Percentiles rank a stretch among this genome's conserved stretches.
Evolutionary conservation across 2,113 vertebrate genomes (phyloP).

Genomic region (Ochotona princeps): DNA sequence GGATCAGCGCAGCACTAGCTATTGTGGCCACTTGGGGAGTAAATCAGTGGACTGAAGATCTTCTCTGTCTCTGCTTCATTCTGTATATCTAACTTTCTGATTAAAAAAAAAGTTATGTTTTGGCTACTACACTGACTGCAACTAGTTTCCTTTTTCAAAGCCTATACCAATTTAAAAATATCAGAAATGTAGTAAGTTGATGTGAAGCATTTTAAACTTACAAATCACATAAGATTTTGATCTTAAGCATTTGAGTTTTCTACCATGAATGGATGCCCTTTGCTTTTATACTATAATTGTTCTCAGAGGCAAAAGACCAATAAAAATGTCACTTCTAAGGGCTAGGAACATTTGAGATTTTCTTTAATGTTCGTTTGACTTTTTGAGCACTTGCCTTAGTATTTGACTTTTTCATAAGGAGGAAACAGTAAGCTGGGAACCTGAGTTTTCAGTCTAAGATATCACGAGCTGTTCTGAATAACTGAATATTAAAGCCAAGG

Average conservation of each 20-base stretch:
- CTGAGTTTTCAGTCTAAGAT: neutral
- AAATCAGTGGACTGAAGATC: too few relatives aligned
- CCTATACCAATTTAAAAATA: conserved; percentile 14
- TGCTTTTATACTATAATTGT: conserved; percentile 27
- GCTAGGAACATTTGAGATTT: neutral
- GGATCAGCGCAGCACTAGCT: too few relatives aligned
- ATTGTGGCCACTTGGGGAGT: too few relatives aligned
- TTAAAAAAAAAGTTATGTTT: neutral
- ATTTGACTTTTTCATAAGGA: conserved; percentile 13
- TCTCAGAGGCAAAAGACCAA: neutral
- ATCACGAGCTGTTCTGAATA: neutral
- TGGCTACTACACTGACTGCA: neutral
- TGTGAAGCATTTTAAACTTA: conserved; percentile 54
- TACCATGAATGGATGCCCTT: neutral
- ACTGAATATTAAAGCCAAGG: conserved; percentile 22
- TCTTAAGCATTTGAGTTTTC: conserved; percentile 37
- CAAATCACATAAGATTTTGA: neutral
- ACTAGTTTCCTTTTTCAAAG: neutral
- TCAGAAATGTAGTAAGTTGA: neutral
- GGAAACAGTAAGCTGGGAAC: neutral
- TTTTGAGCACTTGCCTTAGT: conserved; percentile 9
- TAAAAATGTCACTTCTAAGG: conserved; percentile 41
- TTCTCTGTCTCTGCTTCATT: too few relatives aligned
- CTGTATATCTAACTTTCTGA: too few relatives aligned
- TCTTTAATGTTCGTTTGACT: conserved; percentile 18